These are phyloP conservation scores for Drosophila rubida DNA, from an alignment of 2,888 invertebrate species.

Conservation along the genomic window DNA sequence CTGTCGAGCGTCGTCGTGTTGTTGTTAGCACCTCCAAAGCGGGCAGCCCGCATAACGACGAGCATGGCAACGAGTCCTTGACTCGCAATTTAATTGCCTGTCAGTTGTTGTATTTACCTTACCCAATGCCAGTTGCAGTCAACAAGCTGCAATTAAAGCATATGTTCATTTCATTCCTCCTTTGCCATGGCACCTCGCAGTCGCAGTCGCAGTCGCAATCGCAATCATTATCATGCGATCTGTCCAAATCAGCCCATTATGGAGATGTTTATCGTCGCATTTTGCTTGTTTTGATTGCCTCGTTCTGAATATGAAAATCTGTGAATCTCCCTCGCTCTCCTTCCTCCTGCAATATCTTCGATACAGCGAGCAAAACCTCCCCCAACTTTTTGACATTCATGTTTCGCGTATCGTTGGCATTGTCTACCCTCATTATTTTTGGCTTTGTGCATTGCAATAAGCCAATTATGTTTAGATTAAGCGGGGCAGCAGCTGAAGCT, in stretches of 20 bases:
- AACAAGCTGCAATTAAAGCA: slow-evolving; percentile 76
- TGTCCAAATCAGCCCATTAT: slow-evolving; percentile 75
- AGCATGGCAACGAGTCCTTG: slow-evolving; percentile 37
- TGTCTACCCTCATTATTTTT: slow-evolving; percentile 75
- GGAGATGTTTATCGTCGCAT: slow-evolving; percentile 79
- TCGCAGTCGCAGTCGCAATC: neutral
- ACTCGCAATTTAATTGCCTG: slow-evolving; percentile 58
- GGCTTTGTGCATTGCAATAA: slow-evolving; percentile 70
- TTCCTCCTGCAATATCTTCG: neutral
- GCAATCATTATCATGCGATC: slow-evolving; percentile 43
- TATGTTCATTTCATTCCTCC: slow-evolving; percentile 55
- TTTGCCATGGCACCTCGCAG: neutral
- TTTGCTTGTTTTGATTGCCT: slow-evolving; percentile 61
- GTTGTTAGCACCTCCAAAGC: slow-evolving; percentile 63
- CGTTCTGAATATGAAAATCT: slow-evolving; percentile 52
- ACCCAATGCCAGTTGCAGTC: slow-evolving; percentile 15
- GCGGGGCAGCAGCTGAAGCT: slow-evolving; percentile 58
- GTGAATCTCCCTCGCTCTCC: slow-evolving; percentile 14
- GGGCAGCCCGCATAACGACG: slow-evolving; percentile 60
- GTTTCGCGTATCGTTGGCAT: slow-evolving; percentile 44
- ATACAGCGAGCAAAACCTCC: slow-evolving; percentile 4
- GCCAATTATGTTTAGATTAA: slow-evolving; percentile 77
- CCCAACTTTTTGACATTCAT: slow-evolving; percentile 17
- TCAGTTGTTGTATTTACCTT: slow-evolving; percentile 29
- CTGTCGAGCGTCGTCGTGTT: slow-evolving; percentile 43